A percentile compares a stretch with the other conserved stretches of the same genome.
These are phyloP conservation scores for Drosophila subsilvestris DNA, from an alignment of 2,888 invertebrate species.

Conservation along the genomic window DNA sequence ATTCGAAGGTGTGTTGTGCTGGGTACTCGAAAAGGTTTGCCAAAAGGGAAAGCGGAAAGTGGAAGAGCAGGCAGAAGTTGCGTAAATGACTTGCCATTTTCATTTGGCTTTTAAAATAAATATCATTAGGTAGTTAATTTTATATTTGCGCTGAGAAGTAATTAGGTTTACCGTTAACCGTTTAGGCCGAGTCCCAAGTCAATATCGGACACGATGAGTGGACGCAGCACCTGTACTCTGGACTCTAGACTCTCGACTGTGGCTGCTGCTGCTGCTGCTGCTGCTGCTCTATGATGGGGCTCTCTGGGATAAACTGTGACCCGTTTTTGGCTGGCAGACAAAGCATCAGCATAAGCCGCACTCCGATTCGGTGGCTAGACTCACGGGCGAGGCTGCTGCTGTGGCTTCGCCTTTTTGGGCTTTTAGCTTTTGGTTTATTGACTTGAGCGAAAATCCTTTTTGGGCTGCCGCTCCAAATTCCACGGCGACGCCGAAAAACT, in stretches of 20 bases:
- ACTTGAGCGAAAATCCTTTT: constrained; percentile 48
- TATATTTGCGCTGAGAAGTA: constrained; percentile 35
- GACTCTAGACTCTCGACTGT: not conserved
- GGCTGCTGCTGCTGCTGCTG: not conserved
- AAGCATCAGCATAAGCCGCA: too few relatives aligned
- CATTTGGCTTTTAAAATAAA: constrained; percentile 22
- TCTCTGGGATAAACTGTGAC: too few relatives aligned
- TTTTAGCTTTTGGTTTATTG: constrained; percentile 50
- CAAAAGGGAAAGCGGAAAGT: not conserved
- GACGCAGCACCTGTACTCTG: too few relatives aligned
- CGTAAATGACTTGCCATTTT: constrained; percentile 29
- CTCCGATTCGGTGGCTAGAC: too few relatives aligned
- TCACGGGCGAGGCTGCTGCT: too few relatives aligned
- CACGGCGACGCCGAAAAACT: constrained; percentile 32
- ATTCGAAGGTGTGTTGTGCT: constrained; percentile 4
- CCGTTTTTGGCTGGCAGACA: too few relatives aligned
- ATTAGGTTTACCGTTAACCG: constrained; percentile 16
- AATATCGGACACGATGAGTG: constrained; percentile 4
- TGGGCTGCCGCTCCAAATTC: constrained; percentile 38
- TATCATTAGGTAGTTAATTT: constrained; percentile 42
- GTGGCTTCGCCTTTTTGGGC: too few relatives aligned
- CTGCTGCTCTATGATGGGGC: not conserved
- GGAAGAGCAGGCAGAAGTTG: too few relatives aligned
- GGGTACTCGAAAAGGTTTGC: too few relatives aligned
- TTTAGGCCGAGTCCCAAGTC: constrained; percentile 11